Conservation (phyloP, 2,113 vertebrate genomes). For the Oryzias woworae region DNA sequence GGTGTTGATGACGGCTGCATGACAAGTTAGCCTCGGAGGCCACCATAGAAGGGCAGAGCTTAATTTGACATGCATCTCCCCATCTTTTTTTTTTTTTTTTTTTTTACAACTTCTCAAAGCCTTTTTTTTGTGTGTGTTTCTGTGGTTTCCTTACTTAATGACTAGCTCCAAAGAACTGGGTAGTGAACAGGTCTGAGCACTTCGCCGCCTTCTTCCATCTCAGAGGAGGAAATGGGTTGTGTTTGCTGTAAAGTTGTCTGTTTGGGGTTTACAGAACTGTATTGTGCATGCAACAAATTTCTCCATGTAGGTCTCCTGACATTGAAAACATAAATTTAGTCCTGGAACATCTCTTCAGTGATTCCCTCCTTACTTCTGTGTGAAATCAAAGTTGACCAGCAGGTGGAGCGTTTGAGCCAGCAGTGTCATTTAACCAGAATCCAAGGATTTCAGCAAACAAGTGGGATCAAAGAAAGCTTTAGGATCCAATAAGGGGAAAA, state of each 20-base stretch:
- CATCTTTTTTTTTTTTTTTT: background rate
- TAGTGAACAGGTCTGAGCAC: constrained; percentile 59
- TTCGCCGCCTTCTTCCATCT: constrained; percentile 34
- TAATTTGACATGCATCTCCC: constrained; percentile 27
- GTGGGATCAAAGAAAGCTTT: constrained; percentile 57
- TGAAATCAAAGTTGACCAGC: constrained; percentile 43
- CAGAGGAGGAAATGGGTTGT: constrained; percentile 2
- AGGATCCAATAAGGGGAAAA: constrained; percentile 17
- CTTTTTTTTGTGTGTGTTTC: constrained; percentile 40
- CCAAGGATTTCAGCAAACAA: constrained; percentile 8
- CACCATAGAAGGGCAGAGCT: constrained; percentile 40
- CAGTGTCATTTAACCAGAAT: background rate
- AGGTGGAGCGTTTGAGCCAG: constrained; percentile 51
- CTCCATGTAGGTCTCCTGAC: constrained; percentile 9
- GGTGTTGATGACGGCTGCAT: constrained; percentile 62
- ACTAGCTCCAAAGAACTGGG: constrained; percentile 50
- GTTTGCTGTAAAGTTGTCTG: constrained; percentile 20
- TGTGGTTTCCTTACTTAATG: constrained; percentile 51
- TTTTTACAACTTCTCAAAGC: constrained; percentile 64
- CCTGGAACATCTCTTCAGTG: constrained; percentile 18
- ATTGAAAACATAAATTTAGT: constrained; percentile 11
- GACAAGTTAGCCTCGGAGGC: constrained; percentile 49
- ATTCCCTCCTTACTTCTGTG: constrained; percentile 18
- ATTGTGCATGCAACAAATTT: constrained; percentile 37
- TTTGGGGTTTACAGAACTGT: constrained; percentile 13